These are phyloP conservation scores for Oscheius onirici DNA, from an alignment of 2,888 invertebrate species.

Conservation along the genomic window DNA sequence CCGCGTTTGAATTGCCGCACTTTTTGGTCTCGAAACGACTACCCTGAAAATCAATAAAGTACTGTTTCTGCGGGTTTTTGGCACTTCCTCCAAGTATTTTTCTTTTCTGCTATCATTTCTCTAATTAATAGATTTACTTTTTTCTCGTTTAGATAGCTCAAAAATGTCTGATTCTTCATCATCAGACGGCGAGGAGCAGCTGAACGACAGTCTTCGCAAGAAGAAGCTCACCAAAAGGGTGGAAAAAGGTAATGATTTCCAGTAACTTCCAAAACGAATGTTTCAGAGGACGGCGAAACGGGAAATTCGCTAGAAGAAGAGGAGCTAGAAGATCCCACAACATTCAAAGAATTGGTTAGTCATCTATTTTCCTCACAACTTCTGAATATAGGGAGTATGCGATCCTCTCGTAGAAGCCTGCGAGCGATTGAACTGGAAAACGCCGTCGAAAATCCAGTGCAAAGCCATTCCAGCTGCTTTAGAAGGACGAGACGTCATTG, in stretches of 20 bases:
- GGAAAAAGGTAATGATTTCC: neutral
- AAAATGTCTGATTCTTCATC: slow-evolving; percentile 58
- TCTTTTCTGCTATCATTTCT: too few species aligned
- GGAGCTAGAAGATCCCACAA: slow-evolving; percentile 43
- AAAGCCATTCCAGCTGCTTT: slow-evolving; percentile 92
- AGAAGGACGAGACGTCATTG: slow-evolving; percentile 84
- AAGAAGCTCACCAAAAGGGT: slow-evolving; percentile 36
- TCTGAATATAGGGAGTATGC: slow-evolving; percentile 80
- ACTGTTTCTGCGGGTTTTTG: neutral
- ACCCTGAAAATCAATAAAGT: neutral
- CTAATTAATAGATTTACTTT: too few species aligned
- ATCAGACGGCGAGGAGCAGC: slow-evolving; percentile 49
- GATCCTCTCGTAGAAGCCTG: slow-evolving; percentile 92
- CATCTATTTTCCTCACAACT: neutral
- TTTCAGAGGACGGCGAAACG: neutral
- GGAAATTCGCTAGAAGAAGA: slow-evolving; percentile 23
- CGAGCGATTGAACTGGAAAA: slow-evolving; percentile 89
- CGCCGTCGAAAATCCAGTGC: slow-evolving; percentile 91
- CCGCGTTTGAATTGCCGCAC: too few species aligned
- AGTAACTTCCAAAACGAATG: neutral
- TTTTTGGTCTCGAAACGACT: neutral
- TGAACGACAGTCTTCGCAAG: slow-evolving; percentile 21
- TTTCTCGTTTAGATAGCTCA: neutral
- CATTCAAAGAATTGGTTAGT: slow-evolving; percentile 48
- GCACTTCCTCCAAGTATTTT: neutral